phyloP scores from a whole-genome alignment of 2,888 invertebrate genomes.

The Rugalucina vietnamica region DNA sequence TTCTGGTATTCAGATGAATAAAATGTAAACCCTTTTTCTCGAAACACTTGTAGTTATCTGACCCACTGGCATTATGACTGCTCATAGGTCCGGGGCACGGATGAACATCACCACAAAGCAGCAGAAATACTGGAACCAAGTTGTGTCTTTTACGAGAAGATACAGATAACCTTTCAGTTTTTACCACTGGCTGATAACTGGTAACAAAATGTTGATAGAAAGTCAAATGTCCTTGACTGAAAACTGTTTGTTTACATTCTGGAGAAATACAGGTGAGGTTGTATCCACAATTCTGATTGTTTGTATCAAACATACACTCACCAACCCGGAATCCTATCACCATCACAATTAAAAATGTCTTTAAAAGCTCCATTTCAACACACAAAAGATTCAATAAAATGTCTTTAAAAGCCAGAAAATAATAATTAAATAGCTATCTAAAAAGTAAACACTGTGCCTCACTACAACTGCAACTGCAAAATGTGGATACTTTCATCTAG shows the following conservation, averaged over 20 bases:
- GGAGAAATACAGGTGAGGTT: constrained; percentile 67
- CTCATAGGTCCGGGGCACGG: constrained; percentile 5
- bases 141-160: neutral
- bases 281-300: neutral
- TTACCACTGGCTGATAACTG: neutral
- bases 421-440: neutral
- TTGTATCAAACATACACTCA: neutral
- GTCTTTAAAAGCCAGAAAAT: neutral
- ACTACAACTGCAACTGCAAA: constrained; percentile 1
- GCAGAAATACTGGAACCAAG: constrained; percentile 8
- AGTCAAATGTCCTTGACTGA: constrained; percentile 2
- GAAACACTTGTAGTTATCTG: neutral
- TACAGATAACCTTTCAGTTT: neutral
- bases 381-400: neutral
- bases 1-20: constrained; percentile 20
- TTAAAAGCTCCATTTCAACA: neutral
- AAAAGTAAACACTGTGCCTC: neutral
- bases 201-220: constrained; percentile 11
- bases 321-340: neutral
- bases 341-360: neutral
- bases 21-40: constrained; percentile 16
- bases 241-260: constrained; percentile 68
- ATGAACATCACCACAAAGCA: constrained; percentile 9
- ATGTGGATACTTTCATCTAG: too few species aligned
- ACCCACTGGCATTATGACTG: neutral